Conservation (phyloP, 2,888 invertebrate genomes). For the Noctuana brunneofusca region DNA sequence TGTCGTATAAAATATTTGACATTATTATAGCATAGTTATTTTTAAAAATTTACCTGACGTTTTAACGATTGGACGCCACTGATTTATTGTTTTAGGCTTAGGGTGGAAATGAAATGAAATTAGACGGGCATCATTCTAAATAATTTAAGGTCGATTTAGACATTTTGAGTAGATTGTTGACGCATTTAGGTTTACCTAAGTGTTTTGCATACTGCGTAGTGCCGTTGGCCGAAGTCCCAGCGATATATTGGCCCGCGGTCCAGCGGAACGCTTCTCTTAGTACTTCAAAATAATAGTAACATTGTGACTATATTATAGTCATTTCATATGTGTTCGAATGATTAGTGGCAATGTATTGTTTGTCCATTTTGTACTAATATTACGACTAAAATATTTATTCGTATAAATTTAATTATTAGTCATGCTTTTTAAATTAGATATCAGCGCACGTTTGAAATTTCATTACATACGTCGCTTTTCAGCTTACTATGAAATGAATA, state of each 20-base stretch:
- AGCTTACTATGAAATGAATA: slow-evolving; percentile 12
- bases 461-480: slow-evolving; percentile 5
- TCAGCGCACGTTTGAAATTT: neutral
- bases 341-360: slow-evolving; percentile 9
- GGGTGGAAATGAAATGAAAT: slow-evolving; percentile 5
- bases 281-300: neutral
- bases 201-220: neutral
- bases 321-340: neutral
- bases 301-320: slow-evolving; percentile 18
- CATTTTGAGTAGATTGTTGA: slow-evolving; percentile 5
- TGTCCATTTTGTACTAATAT: slow-evolving; percentile 9
- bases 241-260: neutral
- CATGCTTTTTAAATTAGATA: neutral
- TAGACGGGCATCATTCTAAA: slow-evolving; percentile 13
- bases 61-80: slow-evolving; percentile 10
- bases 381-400: slow-evolving; percentile 1
- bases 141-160: slow-evolving; percentile 24
- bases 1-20: slow-evolving; percentile 19
- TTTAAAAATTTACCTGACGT: slow-evolving; percentile 21
- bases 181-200: slow-evolving; percentile 13
- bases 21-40: slow-evolving; percentile 29
- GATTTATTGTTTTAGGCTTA: slow-evolving; percentile 26
- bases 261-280: neutral
- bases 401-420: neutral
- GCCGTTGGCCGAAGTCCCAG: neutral